phyloP scores from a whole-genome alignment of 2,113 vertebrate genomes.

The Polypterus bichir region DNA sequence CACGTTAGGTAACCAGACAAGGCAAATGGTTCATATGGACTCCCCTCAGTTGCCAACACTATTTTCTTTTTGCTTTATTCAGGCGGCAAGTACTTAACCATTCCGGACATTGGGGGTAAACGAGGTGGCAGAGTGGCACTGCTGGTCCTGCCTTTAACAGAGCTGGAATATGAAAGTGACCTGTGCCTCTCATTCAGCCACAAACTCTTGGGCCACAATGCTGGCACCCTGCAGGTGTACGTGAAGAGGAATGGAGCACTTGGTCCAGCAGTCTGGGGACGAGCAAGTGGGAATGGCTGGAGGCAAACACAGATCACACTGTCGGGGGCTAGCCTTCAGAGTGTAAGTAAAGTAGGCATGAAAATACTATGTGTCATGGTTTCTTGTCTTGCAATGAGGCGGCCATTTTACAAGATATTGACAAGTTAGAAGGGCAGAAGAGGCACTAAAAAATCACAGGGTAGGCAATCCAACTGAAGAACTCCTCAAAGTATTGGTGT shows the following conservation, averaged over 20 bases:
- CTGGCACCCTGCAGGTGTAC: constrained; percentile 78
- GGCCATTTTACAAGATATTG: too few species aligned
- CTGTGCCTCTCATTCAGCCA: constrained; percentile 85
- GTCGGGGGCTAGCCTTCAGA: constrained; percentile 59
- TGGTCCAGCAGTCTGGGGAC: constrained; percentile 74
- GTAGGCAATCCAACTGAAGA: too few species aligned
- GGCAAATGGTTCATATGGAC: too few species aligned
- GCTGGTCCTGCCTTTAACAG: constrained; percentile 62
- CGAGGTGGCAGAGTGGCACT: constrained; percentile 57
- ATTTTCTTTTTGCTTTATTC: background rate
- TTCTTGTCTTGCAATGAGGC: too few species aligned
- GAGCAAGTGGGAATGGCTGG: constrained; percentile 76
- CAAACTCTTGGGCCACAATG: constrained; percentile 66
- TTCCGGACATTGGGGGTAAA: constrained; percentile 58
- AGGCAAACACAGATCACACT: constrained; percentile 74
- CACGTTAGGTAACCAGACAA: too few species aligned
- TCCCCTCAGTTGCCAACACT: too few species aligned
- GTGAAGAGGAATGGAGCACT: constrained; percentile 62
- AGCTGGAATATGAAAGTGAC: constrained; percentile 47
- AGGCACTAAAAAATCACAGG: too few species aligned
- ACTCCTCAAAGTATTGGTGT: too few species aligned
- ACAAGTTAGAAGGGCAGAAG: too few species aligned
- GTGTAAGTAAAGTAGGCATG: constrained; percentile 55
- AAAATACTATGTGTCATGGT: too few species aligned
- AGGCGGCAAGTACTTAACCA: constrained; percentile 78